Evolutionary conservation across 2,113 vertebrate species (phyloP).

Genomic region (Vidua macroura): DNA sequence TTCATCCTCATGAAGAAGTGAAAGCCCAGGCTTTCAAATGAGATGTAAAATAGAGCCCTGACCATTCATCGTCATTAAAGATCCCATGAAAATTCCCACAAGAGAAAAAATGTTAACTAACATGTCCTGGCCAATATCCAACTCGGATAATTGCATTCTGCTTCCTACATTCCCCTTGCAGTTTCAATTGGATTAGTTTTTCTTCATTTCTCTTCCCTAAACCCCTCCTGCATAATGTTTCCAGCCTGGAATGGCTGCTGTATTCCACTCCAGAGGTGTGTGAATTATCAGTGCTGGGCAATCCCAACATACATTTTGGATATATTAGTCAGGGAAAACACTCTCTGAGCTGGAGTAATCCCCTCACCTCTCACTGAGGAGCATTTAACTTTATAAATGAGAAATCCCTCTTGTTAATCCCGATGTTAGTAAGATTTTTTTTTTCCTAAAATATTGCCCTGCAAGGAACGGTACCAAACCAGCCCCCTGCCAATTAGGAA

Average conservation of each 20-base stretch:
- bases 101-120: constrained; percentile 57
- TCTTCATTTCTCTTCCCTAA: constrained; percentile 56
- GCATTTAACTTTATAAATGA: constrained; percentile 27
- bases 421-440: neutral
- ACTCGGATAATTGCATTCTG: constrained; percentile 49
- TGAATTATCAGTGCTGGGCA: constrained; percentile 34
- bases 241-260: constrained; percentile 8
- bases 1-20: neutral
- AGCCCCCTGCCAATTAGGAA: neutral
- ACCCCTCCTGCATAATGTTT: constrained; percentile 30
- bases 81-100: constrained; percentile 14
- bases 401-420: neutral
- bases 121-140: constrained; percentile 56
- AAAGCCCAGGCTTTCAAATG: constrained; percentile 19
- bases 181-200: constrained; percentile 64
- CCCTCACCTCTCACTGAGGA: constrained; percentile 22
- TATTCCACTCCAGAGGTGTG: constrained; percentile 34
- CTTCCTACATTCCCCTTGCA: constrained; percentile 53
- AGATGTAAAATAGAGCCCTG: constrained; percentile 39
- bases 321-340: constrained; percentile 28
- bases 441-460: neutral
- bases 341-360: constrained; percentile 1
- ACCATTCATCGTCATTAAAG: constrained; percentile 37
- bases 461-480: neutral
- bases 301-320: constrained; percentile 6